These are phyloP conservation scores for Cylloceria caligata DNA, from an alignment of 2,888 invertebrate genomes.

Conservation along the genomic window DNA sequence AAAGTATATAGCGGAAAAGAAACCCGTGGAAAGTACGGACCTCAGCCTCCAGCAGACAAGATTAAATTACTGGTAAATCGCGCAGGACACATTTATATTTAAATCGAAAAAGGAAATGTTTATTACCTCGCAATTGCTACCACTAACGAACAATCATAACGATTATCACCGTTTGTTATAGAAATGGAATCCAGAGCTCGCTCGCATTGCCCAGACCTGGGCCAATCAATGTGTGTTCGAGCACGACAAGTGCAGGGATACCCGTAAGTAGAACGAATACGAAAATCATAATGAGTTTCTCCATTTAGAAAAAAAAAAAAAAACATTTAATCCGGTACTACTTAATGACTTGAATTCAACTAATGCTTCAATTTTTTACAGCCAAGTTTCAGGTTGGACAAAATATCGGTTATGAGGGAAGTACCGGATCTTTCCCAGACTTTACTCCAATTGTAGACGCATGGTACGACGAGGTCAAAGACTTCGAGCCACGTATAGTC, in stretches of 20 bases:
- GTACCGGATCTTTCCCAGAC: background rate
- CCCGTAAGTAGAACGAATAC: slow-evolving; percentile 68
- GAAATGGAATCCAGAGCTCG: slow-evolving; percentile 78
- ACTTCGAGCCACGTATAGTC: no score
- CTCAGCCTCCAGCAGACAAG: slow-evolving; percentile 69
- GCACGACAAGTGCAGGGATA: slow-evolving; percentile 82
- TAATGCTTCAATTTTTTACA: slow-evolving; percentile 31
- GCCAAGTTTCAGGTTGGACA: slow-evolving; percentile 66
- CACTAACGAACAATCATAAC: background rate
- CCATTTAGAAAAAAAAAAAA: slow-evolving; percentile 23
- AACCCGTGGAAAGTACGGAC: slow-evolving; percentile 68
- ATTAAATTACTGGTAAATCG: slow-evolving; percentile 58
- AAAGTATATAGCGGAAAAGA: slow-evolving; percentile 69
- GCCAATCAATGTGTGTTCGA: slow-evolving; percentile 82
- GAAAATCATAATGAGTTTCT: background rate
- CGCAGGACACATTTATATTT: background rate
- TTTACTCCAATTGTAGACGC: slow-evolving; percentile 68
- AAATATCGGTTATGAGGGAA: slow-evolving; percentile 58
- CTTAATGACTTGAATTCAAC: background rate
- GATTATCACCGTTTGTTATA: slow-evolving; percentile 37
- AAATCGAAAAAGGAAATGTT: background rate
- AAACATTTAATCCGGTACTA: slow-evolving; percentile 11
- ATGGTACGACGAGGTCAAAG: slow-evolving; percentile 83
- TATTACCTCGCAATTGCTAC: background rate
- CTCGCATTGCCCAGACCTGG: slow-evolving; percentile 82